A percentile compares a stretch with the other conserved stretches of the same genome.
These are phyloP conservation scores for Actias luna DNA, from an alignment of 2,888 invertebrate genomes.

Conservation along the genomic window DNA sequence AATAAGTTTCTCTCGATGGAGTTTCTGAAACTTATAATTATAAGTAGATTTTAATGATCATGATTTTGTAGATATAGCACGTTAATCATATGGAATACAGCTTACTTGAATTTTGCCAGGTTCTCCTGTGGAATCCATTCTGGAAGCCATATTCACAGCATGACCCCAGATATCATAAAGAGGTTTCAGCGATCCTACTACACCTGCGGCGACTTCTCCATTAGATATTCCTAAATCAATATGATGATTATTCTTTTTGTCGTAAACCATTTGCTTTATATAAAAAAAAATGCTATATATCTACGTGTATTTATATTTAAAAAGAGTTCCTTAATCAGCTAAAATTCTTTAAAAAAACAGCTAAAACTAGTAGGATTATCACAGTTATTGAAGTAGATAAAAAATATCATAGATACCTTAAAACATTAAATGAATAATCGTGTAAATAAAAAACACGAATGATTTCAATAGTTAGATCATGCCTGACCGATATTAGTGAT, in stretches of 20 bases:
- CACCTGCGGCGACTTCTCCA: constrained; percentile 96
- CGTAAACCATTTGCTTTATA: background rate
- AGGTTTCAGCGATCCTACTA: constrained; percentile 96
- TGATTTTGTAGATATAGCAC: background rate
- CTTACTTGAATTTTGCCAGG: constrained; percentile 88
- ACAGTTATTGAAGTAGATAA: no score
- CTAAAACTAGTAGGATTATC: no score
- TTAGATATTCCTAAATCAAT: constrained; percentile 88
- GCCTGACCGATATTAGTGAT: no score
- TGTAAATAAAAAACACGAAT: no score
- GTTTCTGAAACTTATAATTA: background rate
- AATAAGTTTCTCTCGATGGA: background rate
- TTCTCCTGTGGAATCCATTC: constrained; percentile 96
- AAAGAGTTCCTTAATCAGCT: no score
- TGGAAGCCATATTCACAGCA: constrained; percentile 97
- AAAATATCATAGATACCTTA: no score
- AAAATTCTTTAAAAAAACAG: no score
- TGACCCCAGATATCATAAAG: constrained; percentile 98
- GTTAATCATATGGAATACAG: background rate
- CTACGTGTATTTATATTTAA: no score
- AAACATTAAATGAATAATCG: no score
- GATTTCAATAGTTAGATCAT: no score
- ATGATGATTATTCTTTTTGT: background rate
- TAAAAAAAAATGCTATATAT: no score
- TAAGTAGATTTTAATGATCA: background rate